Base-by-base conservation (phyloP, 2,797 vertebrate species). In the Vespertilio murinus region DNA sequence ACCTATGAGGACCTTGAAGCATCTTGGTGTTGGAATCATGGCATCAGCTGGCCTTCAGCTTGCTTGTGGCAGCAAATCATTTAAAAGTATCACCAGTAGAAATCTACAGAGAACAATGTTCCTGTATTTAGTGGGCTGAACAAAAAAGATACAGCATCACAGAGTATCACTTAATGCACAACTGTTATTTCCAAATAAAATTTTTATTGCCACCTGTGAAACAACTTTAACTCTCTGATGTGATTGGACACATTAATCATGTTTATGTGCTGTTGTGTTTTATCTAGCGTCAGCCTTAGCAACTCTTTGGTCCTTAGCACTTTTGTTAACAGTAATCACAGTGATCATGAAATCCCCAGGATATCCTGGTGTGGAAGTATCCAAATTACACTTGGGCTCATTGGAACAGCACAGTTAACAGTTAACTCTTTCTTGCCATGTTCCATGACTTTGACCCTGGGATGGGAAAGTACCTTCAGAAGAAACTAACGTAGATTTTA, bases 181-280 rank as follows among this genome's bases (percentile, higher is more conserved):
- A 79, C 65, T 18, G 17, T 79, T 95, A 67, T 93, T 96, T 93
- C 84, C 71, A 89, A 94, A 94, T 93, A 91, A 88, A 64, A 92
- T 23, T 54, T 83, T 74, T 73, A 91, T 90, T 88, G 28, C 52
- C 30, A 79, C 56, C 20, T 88, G 6, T 94, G 84, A 85, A 82
- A 93, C 74, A 74, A 13, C 9, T 20, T 87, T 82, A 78, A 93
- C 67, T 95, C 73, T 69, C 52, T 65, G 56, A 33, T 54, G 42
- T 35, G 17, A 28, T 73, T 89, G 67, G n/a, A 1, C 35, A 69
- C 49, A 38, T 78, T 77, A 64, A n/a, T 77, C 83, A 64, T 85
- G 93, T 91, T 92, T 83, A 52, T 69, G 30, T 86, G 30, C 5
- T 69, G 23, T 17, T 38, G 14, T 73, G 11, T 81, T 56, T 80